Percentiles rank a stretch among this genome's conserved stretches.
These are phyloP conservation scores for Eupithecia pulchellata DNA, from an alignment of 2,888 invertebrate genomes.

Conservation along the genomic window DNA sequence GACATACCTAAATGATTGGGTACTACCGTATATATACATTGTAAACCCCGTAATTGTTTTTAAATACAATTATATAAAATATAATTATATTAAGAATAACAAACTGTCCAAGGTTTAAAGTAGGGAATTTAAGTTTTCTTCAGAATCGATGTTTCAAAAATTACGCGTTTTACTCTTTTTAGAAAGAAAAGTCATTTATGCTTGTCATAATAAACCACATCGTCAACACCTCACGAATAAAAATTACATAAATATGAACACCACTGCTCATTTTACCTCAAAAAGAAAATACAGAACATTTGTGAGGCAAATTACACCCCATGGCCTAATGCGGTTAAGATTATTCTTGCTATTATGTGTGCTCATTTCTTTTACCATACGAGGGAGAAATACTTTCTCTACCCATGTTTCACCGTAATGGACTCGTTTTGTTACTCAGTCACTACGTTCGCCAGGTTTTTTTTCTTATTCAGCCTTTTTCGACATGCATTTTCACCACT, in stretches of 20 bases:
- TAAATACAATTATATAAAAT: no score
- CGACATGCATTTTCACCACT: background rate
- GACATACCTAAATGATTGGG: no score
- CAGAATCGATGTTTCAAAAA: background rate
- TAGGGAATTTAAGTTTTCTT: background rate
- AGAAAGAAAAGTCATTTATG: background rate
- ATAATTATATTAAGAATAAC: no score
- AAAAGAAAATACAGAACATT: constrained; percentile 60
- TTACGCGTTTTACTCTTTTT: background rate
- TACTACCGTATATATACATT: no score
- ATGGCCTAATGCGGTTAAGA: constrained; percentile 64
- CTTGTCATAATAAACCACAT: constrained; percentile 16
- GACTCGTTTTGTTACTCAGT: constrained; percentile 21
- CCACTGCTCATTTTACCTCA: constrained; percentile 48
- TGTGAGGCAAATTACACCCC: constrained; percentile 71
- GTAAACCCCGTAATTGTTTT: no score
- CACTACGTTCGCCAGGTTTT: constrained; percentile 1
- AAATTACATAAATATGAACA: constrained; percentile 51
- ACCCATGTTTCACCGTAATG: constrained; percentile 43
- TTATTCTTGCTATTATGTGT: constrained; percentile 56
- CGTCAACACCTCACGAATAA: constrained; percentile 34
- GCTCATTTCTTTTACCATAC: constrained; percentile 48
- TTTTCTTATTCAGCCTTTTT: background rate
- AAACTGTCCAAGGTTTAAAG: no score
- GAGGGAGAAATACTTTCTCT: constrained; percentile 43